A percentile compares a stretch with the other conserved stretches of the same genome.
Evolutionary conservation across 2,797 vertebrate species (phyloP).

Genomic region (Pipistrellus pipistrellus): DNA sequence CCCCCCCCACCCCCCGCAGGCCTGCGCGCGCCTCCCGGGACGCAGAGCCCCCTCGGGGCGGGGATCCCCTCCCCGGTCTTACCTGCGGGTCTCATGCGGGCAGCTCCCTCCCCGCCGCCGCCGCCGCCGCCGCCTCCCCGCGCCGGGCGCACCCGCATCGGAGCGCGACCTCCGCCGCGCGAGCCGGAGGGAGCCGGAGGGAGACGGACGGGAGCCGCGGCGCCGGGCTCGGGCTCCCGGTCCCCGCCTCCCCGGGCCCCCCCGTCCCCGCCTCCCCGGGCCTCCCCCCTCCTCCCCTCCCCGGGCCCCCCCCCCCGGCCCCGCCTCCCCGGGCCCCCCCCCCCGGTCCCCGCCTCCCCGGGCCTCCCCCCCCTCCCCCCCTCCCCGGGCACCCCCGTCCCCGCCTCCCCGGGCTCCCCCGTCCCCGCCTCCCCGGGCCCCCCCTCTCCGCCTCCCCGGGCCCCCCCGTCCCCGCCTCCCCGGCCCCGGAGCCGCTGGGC

Average conservation of each 20-base stretch:
- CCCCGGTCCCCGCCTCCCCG: conserved; percentile 49
- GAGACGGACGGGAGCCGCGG: conserved; percentile 54
- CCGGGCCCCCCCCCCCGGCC: conserved; percentile 16
- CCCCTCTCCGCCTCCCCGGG: not conserved
- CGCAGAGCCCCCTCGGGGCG: too few relatives aligned
- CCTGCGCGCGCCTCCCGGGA: too few relatives aligned
- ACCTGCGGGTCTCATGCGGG: conserved; percentile 80
- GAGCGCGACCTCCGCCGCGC: conserved; percentile 82
- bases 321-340: conserved; percentile 45
- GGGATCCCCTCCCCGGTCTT: not conserved
- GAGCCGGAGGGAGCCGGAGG: conserved; percentile 45
- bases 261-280: not conserved
- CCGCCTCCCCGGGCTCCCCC: too few relatives aligned
- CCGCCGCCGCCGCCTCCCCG: conserved; percentile 56
- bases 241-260: conserved; percentile 35
- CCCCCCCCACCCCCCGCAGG: too few relatives aligned
- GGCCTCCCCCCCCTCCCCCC: not conserved
- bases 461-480: not conserved
- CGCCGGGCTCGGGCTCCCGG: conserved; percentile 10
- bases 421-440: not conserved
- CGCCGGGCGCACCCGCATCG: conserved; percentile 78
- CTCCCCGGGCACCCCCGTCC: too few relatives aligned
- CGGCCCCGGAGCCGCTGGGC: conserved; percentile 21
- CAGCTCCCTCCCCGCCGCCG: conserved; percentile 75
- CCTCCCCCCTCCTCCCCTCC: conserved; percentile 56